Base-by-base conservation (phyloP, 1,140 invertebrate genomes). In the Apis laboriosa region DNA sequence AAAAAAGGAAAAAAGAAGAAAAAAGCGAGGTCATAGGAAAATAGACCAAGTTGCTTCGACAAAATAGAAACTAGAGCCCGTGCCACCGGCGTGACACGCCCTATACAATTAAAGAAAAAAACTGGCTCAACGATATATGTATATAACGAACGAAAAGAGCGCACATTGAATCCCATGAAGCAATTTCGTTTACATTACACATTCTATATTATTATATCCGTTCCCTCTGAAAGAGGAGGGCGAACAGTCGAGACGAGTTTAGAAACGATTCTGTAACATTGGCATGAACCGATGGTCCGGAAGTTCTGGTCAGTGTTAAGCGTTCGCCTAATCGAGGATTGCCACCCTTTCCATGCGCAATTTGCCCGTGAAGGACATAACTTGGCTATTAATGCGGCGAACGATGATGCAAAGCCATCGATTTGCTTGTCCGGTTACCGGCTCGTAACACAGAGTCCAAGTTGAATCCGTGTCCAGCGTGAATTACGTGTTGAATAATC, bases 321-420 rank as follows among this genome's bases (percentile, higher is more conserved):
- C 51, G 61, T 55, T 55, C 61, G n/a, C 19, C 49, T 60, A 56
- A 78, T 61, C 49, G 56, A 21, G 17, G 72, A 83, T 66, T 34
- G 61, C 43, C 34, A 12, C 43, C 49, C 55, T 13, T 28, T 19
- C 58, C 34, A 60, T 5, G 19, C n/a, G 63, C 61, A 64, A 72
- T 67, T 61, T 63, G 28, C 28, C 9, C 61, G 61, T 11, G 71
- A 77, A 80, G 71, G 56, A 80, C 56, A 72, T 83, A 86, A 83
- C 81, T 73, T 56, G 49, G 60, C 60, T 28, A 76, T 87, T 87
- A 87, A 81, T 60, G 56, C 71, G 61, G 49, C 60, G 34, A 73
- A 61, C 63, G 70, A 51, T 76, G 56, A 67, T 67, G 53, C 76
- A 28, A 79, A 56, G 60, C 34, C 77, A 86, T 87, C 83, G 81